These are phyloP conservation scores for Lasioglossum figueresi DNA, from an alignment of 2,888 invertebrate genomes.

Conservation along the genomic window DNA sequence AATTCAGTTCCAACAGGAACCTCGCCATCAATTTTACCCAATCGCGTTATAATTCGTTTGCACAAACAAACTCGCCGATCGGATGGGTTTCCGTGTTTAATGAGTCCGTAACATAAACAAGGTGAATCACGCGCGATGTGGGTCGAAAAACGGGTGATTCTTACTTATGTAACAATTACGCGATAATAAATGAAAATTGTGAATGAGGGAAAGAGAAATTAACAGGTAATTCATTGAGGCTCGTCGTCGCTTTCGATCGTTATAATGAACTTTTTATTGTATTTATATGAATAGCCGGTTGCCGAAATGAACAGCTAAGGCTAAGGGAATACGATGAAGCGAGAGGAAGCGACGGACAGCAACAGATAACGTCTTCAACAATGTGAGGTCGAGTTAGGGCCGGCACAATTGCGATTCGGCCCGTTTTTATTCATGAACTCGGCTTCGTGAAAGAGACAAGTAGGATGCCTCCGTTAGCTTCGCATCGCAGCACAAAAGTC, in stretches of 20 bases:
- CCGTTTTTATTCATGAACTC: constrained; percentile 57
- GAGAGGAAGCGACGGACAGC: not conserved
- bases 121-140: not conserved
- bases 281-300: not conserved
- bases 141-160: not conserved
- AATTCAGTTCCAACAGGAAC: not conserved
- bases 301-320: not conserved
- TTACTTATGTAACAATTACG: not conserved
- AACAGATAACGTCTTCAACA: not conserved
- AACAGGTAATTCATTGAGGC: not conserved
- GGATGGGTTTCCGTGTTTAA: not conserved
- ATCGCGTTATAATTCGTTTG: not conserved
- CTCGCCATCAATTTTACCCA: not conserved
- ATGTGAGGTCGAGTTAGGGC: constrained; percentile 33
- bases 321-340: not conserved
- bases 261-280: not conserved
- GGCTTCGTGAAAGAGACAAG: constrained; percentile 55
- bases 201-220: not conserved
- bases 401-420: constrained; percentile 51
- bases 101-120: not conserved
- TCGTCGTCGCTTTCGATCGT: not conserved
- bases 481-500: constrained; percentile 65
- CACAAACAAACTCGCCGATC: not conserved
- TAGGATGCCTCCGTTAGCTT: constrained; percentile 61
- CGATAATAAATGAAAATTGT: not conserved